These are phyloP conservation scores for Drosophila histrio DNA, from an alignment of 2,888 invertebrate genomes.

Conservation along the genomic window DNA sequence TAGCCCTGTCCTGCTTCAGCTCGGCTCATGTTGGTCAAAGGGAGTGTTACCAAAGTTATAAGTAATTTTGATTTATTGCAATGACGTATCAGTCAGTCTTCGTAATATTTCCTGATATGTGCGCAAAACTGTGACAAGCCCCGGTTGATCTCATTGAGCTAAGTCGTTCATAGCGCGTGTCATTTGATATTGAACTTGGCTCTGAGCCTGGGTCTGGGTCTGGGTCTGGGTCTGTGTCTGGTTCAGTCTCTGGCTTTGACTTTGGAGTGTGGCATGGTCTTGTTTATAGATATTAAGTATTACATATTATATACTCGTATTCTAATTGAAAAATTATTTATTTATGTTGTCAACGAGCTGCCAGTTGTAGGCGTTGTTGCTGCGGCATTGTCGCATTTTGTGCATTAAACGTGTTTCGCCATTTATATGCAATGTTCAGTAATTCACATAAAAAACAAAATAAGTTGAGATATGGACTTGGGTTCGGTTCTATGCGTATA, in stretches of 20 bases:
- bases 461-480: slow-evolving; percentile 17
- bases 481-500: background rate
- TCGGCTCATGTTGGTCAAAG: slow-evolving; percentile 39
- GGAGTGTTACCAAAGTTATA: slow-evolving; percentile 61
- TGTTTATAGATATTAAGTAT: slow-evolving; percentile 11
- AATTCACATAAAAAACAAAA: slow-evolving; percentile 18
- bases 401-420: slow-evolving; percentile 59
- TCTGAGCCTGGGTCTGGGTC: slow-evolving; percentile 35
- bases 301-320: slow-evolving; percentile 41
- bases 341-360: slow-evolving; percentile 63
- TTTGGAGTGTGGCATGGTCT: slow-evolving; percentile 13
- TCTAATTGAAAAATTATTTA: slow-evolving; percentile 39
- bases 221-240: slow-evolving; percentile 39
- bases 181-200: slow-evolving; percentile 74
- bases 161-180: slow-evolving; percentile 56
- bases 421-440: slow-evolving; percentile 45
- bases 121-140: slow-evolving; percentile 51
- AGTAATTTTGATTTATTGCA: slow-evolving; percentile 65
- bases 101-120: slow-evolving; percentile 62
- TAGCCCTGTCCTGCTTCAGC: background rate
- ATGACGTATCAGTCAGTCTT: slow-evolving; percentile 43
- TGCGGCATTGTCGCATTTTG: slow-evolving; percentile 47
- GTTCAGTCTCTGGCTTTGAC: slow-evolving; percentile 27
- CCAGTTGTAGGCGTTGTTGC: slow-evolving; percentile 55
- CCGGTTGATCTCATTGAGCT: slow-evolving; percentile 55